Base-by-base conservation (phyloP, 2,113 vertebrate genomes). In the Barnardius zonarius region DNA sequence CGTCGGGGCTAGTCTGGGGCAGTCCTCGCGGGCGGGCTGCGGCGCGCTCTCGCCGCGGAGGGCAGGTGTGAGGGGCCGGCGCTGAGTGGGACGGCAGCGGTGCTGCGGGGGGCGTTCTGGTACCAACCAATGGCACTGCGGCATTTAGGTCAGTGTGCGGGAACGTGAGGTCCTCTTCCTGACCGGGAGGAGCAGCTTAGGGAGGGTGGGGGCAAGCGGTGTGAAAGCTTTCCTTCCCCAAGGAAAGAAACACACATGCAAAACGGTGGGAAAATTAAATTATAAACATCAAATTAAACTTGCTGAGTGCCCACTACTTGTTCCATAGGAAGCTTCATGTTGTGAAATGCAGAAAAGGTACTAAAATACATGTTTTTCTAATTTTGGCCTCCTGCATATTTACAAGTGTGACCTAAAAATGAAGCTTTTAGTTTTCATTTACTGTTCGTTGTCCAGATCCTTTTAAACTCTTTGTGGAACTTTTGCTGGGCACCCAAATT, bases 81-180 rank as follows among this genome's bases (percentile, higher is more conserved):
- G 3, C 13, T 6, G 72, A 0, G 12, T 1, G 54, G 18, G 37
- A 20, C 43, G 1, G 3, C 16, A 2, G 55, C 28, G 10, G 30
- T 6, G 76, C 11, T 11, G 77, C 20, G 1, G 25, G 13, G 6
- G 8, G 7, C 4, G 16, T 1, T 10, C 12, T 12, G 18, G 4
- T 8, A 2, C 46, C 67, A 2, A 3, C 2, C 43, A 52, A 1
- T 16, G 83, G 64, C 64, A 9, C 22, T 30, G 17, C 2, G 0
- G 4, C 6, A 1, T 3, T 11, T 4, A 9, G 27, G 9, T 11
- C 4, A 1, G 85, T 2, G 17, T 7, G 0, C 1, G 3, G 35
- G 30, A 1, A 13, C 44, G 4, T 1, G 57, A 2, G 6, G 46
- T 6, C n/a, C 13, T n/a, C 37, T 14, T 5, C 37, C 46, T 16